Evolutionary conservation across 2,888 invertebrate species (phyloP).

Genomic region (Tricholauxania praeusta): DNA sequence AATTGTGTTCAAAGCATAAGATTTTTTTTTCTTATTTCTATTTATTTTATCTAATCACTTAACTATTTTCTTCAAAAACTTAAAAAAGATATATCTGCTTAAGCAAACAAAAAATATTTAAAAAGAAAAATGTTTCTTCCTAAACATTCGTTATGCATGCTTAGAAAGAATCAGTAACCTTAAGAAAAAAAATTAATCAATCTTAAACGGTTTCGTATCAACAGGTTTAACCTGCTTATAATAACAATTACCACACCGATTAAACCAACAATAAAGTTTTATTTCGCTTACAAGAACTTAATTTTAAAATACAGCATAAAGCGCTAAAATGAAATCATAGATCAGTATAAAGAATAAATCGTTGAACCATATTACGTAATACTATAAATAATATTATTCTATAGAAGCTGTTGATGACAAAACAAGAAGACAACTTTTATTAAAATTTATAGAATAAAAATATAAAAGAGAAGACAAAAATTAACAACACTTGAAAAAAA

Average conservation of each 20-base stretch:
- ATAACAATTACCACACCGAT: neutral
- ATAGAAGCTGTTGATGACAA: neutral
- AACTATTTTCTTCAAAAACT: too few relatives aligned
- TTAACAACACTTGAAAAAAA: too few relatives aligned
- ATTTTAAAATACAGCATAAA: neutral
- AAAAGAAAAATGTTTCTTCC: too few relatives aligned
- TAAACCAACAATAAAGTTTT: neutral
- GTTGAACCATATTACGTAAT: conserved; percentile 8
- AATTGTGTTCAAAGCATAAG: too few relatives aligned
- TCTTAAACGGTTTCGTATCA: neutral
- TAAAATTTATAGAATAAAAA: too few relatives aligned
- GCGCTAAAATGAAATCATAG: neutral
- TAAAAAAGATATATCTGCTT: too few relatives aligned
- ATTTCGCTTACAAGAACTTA: neutral
- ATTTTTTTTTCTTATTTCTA: too few relatives aligned
- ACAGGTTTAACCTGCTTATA: neutral
- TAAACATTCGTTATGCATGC: too few relatives aligned
- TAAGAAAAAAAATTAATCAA: neutral
- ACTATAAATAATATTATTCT: neutral
- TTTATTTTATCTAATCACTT: too few relatives aligned
- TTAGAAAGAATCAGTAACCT: neutral
- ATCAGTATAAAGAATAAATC: neutral
- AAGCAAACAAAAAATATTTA: too few relatives aligned
- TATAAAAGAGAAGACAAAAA: too few relatives aligned
- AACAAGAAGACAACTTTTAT: too few relatives aligned